Evolutionary conservation across 2,113 vertebrate species (phyloP).

Genomic region (Melozone crissalis): DNA sequence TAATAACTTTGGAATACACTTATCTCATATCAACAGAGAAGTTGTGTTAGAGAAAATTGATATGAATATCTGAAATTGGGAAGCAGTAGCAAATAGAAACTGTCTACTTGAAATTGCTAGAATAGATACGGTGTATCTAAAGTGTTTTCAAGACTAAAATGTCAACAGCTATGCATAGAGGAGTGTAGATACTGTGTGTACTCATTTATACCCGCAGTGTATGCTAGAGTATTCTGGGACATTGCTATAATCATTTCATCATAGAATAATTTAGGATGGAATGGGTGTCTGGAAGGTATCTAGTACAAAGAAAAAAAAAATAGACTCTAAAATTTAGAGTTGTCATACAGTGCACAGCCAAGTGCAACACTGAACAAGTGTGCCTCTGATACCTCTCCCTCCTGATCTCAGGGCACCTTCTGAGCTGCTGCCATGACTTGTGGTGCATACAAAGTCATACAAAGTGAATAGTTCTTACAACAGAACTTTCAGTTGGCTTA

Average conservation of each 20-base stretch:
- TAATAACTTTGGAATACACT: not conserved
- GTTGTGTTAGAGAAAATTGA: not conserved
- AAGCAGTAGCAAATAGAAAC: not conserved
- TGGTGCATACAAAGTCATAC: not conserved
- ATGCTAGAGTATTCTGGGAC: not conserved
- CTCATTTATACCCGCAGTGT: not conserved
- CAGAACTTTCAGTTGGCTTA: not conserved
- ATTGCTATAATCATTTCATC: not conserved
- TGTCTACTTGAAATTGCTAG: not conserved
- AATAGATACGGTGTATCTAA: not conserved
- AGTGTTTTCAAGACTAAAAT: not conserved
- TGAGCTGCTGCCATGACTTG: not conserved
- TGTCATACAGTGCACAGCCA: not conserved
- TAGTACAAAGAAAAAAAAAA: not conserved
- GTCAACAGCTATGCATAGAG: not conserved
- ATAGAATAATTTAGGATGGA: not conserved
- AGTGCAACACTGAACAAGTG: not conserved
- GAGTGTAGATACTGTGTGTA: not conserved
- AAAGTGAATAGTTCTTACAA: not conserved
- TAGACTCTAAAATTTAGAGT: not conserved
- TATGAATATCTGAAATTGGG: not conserved
- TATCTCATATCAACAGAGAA: not conserved
- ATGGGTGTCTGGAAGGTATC: not conserved
- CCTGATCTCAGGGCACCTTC: not conserved
- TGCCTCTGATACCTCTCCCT: not conserved